Conservation (phyloP, 2,888 invertebrate species). For the Cynaeus angustus region DNA sequence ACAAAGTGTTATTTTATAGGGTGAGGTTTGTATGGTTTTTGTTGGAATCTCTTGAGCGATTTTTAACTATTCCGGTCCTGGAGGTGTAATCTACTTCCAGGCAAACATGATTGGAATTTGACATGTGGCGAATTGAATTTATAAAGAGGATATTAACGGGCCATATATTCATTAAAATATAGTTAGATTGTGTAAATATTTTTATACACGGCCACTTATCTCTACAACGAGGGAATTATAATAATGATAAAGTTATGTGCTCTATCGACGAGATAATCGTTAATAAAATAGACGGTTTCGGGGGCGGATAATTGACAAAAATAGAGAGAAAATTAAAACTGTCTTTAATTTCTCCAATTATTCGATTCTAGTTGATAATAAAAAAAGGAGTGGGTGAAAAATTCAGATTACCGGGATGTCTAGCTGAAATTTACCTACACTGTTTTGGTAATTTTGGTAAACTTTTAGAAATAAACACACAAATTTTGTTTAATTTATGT, state of each 20-base stretch:
- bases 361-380: no score
- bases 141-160: conserved; percentile 36
- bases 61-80: conserved; percentile 18
- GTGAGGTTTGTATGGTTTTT: conserved; percentile 4
- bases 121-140: conserved; percentile 36
- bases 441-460: no score
- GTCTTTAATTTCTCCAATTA: no score
- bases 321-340: no score
- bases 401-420: no score
- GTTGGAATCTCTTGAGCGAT: neutral
- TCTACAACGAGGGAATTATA: conserved; percentile 4
- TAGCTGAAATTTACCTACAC: no score
- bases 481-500: no score
- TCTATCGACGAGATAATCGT: conserved; percentile 24
- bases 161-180: conserved; percentile 49
- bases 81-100: neutral
- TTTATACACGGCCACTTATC: conserved; percentile 34
- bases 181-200: conserved; percentile 44
- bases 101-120: neutral
- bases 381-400: no score
- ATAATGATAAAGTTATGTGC: conserved; percentile 33
- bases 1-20: conserved; percentile 10
- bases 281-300: conserved; percentile 17
- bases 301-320: conserved; percentile 10
- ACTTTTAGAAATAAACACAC: no score